Conservation (phyloP, 2,888 invertebrate species). For the Galeruca laticollis region DNA sequence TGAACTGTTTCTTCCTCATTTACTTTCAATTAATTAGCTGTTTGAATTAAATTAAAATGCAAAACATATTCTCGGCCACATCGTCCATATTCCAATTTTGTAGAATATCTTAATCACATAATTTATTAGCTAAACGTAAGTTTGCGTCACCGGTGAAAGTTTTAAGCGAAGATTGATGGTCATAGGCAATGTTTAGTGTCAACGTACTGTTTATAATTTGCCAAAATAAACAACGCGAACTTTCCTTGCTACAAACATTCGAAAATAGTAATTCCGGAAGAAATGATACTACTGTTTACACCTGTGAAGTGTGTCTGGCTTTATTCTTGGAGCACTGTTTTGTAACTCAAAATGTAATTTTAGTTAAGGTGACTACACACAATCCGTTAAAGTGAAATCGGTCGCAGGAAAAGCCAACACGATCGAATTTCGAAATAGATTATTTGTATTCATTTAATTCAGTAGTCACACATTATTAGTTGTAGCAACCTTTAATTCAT, state of each 20-base stretch:
- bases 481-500: too few species aligned
- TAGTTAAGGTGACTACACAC: too few species aligned
- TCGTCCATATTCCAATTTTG: not conserved
- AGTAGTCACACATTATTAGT: too few species aligned
- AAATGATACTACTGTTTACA: constrained; percentile 5
- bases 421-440: too few species aligned
- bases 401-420: too few species aligned
- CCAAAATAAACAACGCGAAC: constrained; percentile 10
- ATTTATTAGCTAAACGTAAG: not conserved
- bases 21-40: not conserved
- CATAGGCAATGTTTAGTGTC: constrained; percentile 6
- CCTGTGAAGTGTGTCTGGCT: constrained; percentile 5
- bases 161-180: constrained; percentile 7
- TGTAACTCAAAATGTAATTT: too few species aligned
- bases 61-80: not conserved
- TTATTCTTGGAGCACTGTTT: not conserved
- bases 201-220: constrained; percentile 1
- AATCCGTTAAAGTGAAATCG: too few species aligned
- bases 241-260: constrained; percentile 1
- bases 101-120: not conserved
- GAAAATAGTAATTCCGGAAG: constrained; percentile 11
- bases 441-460: too few species aligned
- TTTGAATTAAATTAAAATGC: not conserved
- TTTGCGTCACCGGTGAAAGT: constrained; percentile 13
- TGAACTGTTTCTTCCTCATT: too few species aligned